These are phyloP conservation scores for Heliconius congener DNA, from an alignment of 1,140 invertebrate species.

Conservation along the genomic window DNA sequence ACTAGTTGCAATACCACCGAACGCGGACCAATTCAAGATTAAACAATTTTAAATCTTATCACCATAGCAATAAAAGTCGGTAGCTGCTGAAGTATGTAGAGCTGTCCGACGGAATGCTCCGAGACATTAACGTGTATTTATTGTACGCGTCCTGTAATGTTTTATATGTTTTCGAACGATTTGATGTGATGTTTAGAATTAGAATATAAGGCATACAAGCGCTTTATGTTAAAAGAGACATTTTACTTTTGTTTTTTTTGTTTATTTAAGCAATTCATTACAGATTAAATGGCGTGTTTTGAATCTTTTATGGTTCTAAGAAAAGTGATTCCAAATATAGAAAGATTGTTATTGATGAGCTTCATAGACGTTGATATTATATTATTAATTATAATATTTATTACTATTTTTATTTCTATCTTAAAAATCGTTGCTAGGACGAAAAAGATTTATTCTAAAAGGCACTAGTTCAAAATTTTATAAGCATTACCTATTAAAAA, in stretches of 20 bases:
- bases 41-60: constrained; percentile 28
- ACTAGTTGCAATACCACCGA: constrained; percentile 74
- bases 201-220: constrained; percentile 15
- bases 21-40: constrained; percentile 53
- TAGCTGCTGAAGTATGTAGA: constrained; percentile 19
- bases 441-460: no score
- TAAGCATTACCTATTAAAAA: no score
- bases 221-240: neutral
- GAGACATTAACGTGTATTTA: constrained; percentile 81
- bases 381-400: no score
- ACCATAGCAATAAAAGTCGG: constrained; percentile 15
- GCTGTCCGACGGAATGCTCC: constrained; percentile 70
- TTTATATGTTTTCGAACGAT: constrained; percentile 71
- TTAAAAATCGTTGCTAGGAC: no score
- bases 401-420: no score
- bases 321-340: neutral
- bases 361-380: neutral
- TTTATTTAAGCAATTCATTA: neutral
- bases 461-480: no score
- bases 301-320: neutral
- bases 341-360: neutral
- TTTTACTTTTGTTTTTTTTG: neutral
- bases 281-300: neutral
- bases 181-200: constrained; percentile 50
- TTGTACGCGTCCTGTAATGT: constrained; percentile 78